A percentile compares a stretch with the other conserved stretches of the same genome.
These are phyloP conservation scores for Netta rufina DNA, from an alignment of 2,797 vertebrate species.

Conservation along the genomic window DNA sequence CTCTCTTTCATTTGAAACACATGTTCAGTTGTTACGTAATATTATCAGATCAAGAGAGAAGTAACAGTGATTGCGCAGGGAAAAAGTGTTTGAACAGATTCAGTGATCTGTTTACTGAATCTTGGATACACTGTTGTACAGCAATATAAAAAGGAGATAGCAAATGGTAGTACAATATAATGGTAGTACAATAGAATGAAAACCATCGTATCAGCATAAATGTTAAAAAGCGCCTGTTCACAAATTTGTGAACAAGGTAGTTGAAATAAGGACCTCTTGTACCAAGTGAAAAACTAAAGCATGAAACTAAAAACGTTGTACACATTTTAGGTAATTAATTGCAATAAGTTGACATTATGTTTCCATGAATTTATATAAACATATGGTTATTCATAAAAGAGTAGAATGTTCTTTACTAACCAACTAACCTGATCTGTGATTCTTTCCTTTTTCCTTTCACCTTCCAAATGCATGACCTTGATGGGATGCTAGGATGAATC, in stretches of 20 bases:
- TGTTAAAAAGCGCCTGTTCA: not conserved
- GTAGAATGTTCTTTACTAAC: conserved; percentile 35
- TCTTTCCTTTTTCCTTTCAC: conserved; percentile 31
- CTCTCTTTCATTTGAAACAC: not conserved
- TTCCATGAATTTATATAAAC: not conserved
- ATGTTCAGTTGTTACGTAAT: not conserved
- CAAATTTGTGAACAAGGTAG: not conserved
- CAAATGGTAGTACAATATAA: not conserved
- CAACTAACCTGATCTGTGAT: conserved; percentile 25
- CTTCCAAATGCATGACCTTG: conserved; percentile 56
- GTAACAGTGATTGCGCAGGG: not conserved
- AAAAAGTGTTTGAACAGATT: not conserved
- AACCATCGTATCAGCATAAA: not conserved
- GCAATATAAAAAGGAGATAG: not conserved
- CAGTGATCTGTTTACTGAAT: not conserved
- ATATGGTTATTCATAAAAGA: not conserved
- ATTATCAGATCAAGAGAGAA: not conserved
- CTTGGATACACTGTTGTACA: not conserved
- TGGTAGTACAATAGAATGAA: not conserved
- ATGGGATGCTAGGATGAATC: conserved; percentile 62
- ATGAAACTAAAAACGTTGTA: not conserved
- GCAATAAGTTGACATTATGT: not conserved
- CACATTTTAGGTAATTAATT: not conserved
- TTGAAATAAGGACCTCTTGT: not conserved
- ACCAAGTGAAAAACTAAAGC: not conserved